phyloP scores from a whole-genome alignment of 2,888 invertebrate species.

The Cyclophora punctaria region DNA sequence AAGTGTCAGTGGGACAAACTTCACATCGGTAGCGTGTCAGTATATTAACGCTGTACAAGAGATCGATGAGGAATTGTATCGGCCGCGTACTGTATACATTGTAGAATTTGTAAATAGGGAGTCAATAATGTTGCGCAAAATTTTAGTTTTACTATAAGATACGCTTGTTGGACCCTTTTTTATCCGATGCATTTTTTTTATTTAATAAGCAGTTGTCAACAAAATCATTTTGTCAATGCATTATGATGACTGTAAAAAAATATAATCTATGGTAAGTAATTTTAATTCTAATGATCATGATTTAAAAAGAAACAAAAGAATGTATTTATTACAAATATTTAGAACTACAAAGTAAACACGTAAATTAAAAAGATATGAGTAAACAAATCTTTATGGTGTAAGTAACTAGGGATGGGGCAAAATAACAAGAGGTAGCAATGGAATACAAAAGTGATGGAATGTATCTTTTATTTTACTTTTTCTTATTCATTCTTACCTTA shows the following conservation, averaged over 20 bases:
- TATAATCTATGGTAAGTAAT: too few species aligned
- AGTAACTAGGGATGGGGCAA: background rate
- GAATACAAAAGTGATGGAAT: background rate
- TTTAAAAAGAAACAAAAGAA: background rate
- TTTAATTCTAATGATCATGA: background rate
- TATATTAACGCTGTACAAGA: too few species aligned
- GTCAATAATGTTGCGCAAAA: too few species aligned
- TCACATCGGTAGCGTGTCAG: too few species aligned
- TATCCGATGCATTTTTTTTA: slow-evolving; percentile 1
- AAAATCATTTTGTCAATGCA: slow-evolving; percentile 17
- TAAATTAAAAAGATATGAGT: too few species aligned
- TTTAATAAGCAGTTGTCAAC: slow-evolving; percentile 15
- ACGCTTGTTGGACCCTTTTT: background rate
- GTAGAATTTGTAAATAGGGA: too few species aligned
- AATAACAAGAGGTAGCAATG: background rate
- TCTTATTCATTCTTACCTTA: slow-evolving; percentile 57
- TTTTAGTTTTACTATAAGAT: too few species aligned
- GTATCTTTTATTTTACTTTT: background rate
- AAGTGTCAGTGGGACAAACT: too few species aligned
- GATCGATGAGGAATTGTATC: too few species aligned
- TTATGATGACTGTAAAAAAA: too few species aligned
- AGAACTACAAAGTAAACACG: too few species aligned
- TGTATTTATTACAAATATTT: background rate
- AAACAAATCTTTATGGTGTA: background rate
- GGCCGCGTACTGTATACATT: too few species aligned